Evolutionary conservation across 1,140 invertebrate genomes (phyloP).

Genomic region (Heliconius hewitsoni): DNA sequence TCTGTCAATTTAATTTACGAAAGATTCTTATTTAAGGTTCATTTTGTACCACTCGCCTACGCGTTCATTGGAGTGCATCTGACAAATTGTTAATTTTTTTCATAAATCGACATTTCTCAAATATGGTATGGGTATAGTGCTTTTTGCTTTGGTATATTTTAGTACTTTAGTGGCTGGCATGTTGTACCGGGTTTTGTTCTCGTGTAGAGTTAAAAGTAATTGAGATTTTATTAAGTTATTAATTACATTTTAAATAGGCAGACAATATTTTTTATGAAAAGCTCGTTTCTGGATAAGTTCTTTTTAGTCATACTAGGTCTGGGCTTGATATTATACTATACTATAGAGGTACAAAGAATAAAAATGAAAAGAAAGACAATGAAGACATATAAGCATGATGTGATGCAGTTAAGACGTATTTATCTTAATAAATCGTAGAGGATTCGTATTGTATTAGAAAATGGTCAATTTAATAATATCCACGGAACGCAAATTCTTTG

Average conservation of each 20-base stretch:
- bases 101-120: neutral
- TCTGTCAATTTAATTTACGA: neutral
- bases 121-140: neutral
- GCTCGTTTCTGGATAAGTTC: neutral
- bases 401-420: too few relatives aligned
- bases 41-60: neutral
- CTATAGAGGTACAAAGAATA: too few relatives aligned
- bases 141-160: neutral
- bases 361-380: too few relatives aligned
- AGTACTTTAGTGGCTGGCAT: neutral
- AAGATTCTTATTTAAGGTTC: neutral
- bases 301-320: neutral
- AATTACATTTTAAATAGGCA: neutral
- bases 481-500: too few relatives aligned
- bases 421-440: too few relatives aligned
- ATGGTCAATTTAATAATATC: too few relatives aligned
- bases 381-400: too few relatives aligned
- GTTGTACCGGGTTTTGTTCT: neutral
- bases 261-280: neutral
- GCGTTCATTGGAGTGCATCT: conserved; percentile 12
- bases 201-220: neutral
- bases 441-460: too few relatives aligned
- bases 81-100: conserved; percentile 8
- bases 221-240: neutral
- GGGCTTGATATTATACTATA: too few relatives aligned